A percentile compares a stretch with the other conserved stretches of the same genome.
These are phyloP conservation scores for Enteromius paludinosus DNA, from an alignment of 2,797 vertebrate genomes.

Conservation along the genomic window DNA sequence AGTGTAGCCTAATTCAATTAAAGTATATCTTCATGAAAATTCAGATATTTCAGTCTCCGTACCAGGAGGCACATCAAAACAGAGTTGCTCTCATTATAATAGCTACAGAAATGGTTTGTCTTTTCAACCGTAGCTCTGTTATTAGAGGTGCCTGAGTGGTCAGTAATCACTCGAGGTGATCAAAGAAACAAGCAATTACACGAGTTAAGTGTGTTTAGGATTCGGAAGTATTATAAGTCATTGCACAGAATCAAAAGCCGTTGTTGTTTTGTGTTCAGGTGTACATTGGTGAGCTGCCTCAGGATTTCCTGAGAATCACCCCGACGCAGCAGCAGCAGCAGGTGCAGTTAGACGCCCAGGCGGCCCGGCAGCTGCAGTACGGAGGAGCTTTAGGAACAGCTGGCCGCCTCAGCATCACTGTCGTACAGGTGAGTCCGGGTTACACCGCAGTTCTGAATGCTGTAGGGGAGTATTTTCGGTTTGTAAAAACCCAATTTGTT, in stretches of 20 bases:
- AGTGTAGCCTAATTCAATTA: too few relatives aligned
- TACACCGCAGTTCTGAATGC: background rate
- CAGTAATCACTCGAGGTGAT: background rate
- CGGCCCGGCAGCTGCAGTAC: slow-evolving; percentile 92
- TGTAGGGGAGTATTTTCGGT: background rate
- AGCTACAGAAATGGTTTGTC: too few relatives aligned
- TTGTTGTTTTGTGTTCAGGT: slow-evolving; percentile 76
- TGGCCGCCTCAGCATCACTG: slow-evolving; percentile 92
- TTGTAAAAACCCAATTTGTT: background rate
- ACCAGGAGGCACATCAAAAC: background rate
- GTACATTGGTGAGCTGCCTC: slow-evolving; percentile 92
- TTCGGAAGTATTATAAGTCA: background rate
- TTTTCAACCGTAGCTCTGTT: background rate
- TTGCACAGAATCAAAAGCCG: background rate
- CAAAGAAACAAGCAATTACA: background rate
- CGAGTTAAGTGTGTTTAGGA: background rate
- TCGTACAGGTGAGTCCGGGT: slow-evolving; percentile 87
- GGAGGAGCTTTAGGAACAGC: slow-evolving; percentile 85
- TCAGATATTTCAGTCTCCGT: too few relatives aligned
- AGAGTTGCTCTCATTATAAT: background rate
- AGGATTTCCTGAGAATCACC: slow-evolving; percentile 93
- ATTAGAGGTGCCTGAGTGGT: background rate
- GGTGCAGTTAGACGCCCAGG: slow-evolving; percentile 92
- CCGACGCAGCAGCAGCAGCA: slow-evolving; percentile 95
- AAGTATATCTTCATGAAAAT: too few relatives aligned